Evolutionary conservation across 2,888 invertebrate species (phyloP).

Genomic region (Eucriotettix oculatus): DNA sequence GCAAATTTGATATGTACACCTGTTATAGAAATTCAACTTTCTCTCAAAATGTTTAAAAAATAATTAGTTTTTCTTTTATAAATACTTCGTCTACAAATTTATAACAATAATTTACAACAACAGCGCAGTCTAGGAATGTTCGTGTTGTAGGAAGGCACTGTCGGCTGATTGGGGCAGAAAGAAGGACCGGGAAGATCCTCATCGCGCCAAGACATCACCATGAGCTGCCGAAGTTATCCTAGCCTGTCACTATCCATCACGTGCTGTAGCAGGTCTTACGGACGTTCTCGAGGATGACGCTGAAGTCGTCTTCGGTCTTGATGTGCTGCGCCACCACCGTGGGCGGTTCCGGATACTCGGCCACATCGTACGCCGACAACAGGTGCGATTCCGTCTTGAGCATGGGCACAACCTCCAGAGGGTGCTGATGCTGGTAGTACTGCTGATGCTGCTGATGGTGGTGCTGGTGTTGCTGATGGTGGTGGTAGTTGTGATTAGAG

Average conservation of each 20-base stretch:
- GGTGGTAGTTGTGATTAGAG: conserved; percentile 33
- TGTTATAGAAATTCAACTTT: background rate
- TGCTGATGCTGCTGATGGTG: conserved; percentile 9
- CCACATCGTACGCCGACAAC: background rate
- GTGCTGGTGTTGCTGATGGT: conserved; percentile 8
- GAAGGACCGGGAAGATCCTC: background rate
- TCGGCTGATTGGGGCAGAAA: background rate
- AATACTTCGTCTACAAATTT: too few relatives aligned
- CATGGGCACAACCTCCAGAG: background rate
- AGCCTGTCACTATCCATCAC: conserved; percentile 14
- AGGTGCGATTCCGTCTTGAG: conserved; percentile 1
- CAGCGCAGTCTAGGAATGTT: too few relatives aligned
- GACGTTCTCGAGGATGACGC: conserved; percentile 75
- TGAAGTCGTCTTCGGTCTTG: conserved; percentile 70
- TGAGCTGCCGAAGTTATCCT: background rate
- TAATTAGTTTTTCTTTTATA: background rate
- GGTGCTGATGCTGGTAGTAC: background rate
- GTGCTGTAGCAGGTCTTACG: conserved; percentile 75
- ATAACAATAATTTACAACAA: too few relatives aligned
- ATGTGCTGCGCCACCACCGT: conserved; percentile 13
- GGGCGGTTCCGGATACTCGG: conserved; percentile 1
- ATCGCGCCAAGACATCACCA: too few relatives aligned
- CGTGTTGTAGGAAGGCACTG: background rate
- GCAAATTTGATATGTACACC: background rate
- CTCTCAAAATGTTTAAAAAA: background rate